Conservation (phyloP, 2,113 vertebrate species). For the Takifugu bimaculatus region DNA sequence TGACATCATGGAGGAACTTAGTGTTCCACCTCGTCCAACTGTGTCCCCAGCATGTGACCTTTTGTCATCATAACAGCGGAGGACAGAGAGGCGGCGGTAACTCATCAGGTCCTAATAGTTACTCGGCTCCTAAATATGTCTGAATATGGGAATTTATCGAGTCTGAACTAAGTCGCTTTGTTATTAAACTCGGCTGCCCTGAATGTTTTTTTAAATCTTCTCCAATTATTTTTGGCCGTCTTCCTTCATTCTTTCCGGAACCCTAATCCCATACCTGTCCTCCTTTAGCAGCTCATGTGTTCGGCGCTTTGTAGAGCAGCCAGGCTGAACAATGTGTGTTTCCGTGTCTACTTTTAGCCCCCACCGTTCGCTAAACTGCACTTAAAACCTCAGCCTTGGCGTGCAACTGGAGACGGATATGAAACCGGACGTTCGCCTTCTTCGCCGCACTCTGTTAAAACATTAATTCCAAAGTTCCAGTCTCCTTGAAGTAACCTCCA, state of each 20-base stretch:
- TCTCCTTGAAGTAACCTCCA: slow-evolving; percentile 28
- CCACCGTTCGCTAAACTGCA: slow-evolving; percentile 25
- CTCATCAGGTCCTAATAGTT: too few relatives aligned
- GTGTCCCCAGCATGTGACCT: slow-evolving; percentile 37
- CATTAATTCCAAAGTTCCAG: background rate
- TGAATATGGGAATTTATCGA: background rate
- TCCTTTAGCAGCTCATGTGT: slow-evolving; percentile 50
- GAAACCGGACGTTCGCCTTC: background rate
- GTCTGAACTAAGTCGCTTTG: slow-evolving; percentile 15
- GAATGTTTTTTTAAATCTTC: slow-evolving; percentile 36
- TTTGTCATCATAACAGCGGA: slow-evolving; percentile 15
- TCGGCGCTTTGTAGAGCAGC: slow-evolving; percentile 52
- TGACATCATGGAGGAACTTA: slow-evolving; percentile 70
- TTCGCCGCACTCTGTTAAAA: background rate
- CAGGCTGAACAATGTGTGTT: slow-evolving; percentile 52
- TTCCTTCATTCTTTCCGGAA: slow-evolving; percentile 28
- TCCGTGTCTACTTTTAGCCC: slow-evolving; percentile 61
- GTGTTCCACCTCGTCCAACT: slow-evolving; percentile 28
- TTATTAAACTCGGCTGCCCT: background rate
- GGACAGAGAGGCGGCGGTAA: too few relatives aligned
- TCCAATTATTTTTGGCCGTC: slow-evolving; percentile 7
- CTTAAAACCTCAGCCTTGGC: slow-evolving; percentile 20
- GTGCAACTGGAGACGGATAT: background rate
- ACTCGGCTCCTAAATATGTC: background rate
- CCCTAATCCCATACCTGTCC: slow-evolving; percentile 41